Evolutionary conservation across 2,888 invertebrate species (phyloP).

Genomic region (Bimastos eiseni): DNA sequence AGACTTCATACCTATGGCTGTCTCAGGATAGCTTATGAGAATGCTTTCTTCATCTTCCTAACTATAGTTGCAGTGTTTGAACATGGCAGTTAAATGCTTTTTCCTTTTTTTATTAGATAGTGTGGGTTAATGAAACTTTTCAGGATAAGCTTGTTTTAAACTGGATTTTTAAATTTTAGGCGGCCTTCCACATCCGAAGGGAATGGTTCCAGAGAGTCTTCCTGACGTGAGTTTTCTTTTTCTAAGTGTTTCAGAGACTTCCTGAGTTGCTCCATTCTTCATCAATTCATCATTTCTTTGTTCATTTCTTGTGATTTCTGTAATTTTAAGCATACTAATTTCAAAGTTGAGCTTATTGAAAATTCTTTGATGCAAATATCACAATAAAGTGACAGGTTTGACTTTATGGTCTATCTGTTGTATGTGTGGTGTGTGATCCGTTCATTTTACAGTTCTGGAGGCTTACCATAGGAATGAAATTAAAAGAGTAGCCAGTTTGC

Average conservation of each 20-base stretch:
- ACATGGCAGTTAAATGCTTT: background rate
- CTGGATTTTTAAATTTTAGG: slow-evolving; percentile 61
- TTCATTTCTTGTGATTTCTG: too few species aligned
- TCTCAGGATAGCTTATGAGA: too few species aligned
- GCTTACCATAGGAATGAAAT: background rate
- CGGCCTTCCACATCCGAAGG: slow-evolving; percentile 87
- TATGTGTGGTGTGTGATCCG: too few species aligned
- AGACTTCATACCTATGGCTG: too few species aligned
- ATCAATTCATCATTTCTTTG: background rate
- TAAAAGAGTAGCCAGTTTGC: background rate
- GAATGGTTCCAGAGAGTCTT: slow-evolving; percentile 87
- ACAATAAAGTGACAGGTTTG: background rate
- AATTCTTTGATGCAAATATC: background rate
- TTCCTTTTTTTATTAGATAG: background rate
- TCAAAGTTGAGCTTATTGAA: background rate
- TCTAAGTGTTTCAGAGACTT: background rate
- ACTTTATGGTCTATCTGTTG: background rate
- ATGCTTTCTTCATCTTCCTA: too few species aligned
- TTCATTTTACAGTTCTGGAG: too few species aligned
- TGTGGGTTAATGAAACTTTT: background rate
- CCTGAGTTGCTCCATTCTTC: background rate
- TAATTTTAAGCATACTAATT: background rate
- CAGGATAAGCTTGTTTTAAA: background rate
- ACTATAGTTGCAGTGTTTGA: background rate
- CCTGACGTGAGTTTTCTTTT: slow-evolving; percentile 66